A percentile compares a stretch with the other conserved stretches of the same genome.
phyloP scores from a whole-genome alignment of 92 coral and sea anemone species.

The Palythoa grandiflora region DNA sequence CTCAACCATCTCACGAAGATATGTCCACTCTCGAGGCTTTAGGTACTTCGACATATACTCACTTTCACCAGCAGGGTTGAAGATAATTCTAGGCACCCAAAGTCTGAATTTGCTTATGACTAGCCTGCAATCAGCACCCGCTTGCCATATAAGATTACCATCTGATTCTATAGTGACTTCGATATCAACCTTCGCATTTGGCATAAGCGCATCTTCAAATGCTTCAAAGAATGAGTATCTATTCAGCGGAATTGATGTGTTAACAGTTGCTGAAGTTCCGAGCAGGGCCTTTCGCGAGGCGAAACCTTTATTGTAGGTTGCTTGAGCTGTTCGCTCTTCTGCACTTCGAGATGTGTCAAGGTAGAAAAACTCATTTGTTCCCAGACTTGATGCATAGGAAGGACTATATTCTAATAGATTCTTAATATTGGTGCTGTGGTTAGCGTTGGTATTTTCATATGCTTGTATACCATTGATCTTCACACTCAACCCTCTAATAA shows the following conservation, averaged over 20 bases:
- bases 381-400: too few relatives aligned
- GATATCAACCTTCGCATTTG: neutral
- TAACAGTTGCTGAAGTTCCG: neutral
- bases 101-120: slow-evolving; percentile 7
- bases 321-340: neutral
- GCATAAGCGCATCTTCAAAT: slow-evolving; percentile 27
- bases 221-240: slow-evolving; percentile 39
- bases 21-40: slow-evolving; percentile 36
- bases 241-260: neutral
- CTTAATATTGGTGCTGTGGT: too few relatives aligned
- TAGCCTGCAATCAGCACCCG: slow-evolving; percentile 31
- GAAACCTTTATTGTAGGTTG: neutral
- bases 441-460: too few relatives aligned
- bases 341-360: neutral
- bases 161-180: neutral
- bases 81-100: slow-evolving; percentile 24
- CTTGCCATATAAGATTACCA: slow-evolving; percentile 29
- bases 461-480: too few relatives aligned
- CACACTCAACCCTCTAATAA: too few relatives aligned
- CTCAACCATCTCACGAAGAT: slow-evolving; percentile 12
- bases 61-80: slow-evolving; percentile 26
- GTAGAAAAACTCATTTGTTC: too few relatives aligned
- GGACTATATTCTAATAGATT: too few relatives aligned
- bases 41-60: neutral
- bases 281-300: neutral